Conservation (phyloP, 2,113 vertebrate species). For the Panthera uncia region DNA sequence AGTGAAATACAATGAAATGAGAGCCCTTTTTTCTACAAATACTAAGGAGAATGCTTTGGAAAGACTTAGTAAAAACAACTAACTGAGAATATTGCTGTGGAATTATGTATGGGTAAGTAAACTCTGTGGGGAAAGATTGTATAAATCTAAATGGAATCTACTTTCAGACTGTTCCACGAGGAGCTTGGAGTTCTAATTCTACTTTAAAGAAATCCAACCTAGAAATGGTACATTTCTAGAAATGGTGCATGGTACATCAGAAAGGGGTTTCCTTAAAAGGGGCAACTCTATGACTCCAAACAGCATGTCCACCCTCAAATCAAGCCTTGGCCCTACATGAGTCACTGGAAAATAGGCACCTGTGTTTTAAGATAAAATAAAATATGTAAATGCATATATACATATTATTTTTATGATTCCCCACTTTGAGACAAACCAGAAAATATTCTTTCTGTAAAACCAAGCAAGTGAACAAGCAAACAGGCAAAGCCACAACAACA, state of each 20-base stretch:
- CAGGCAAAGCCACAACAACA: background rate
- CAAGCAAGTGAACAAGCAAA: background rate
- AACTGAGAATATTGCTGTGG: background rate
- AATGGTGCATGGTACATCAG: background rate
- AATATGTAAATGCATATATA: background rate
- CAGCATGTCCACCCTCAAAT: background rate
- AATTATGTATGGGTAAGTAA: background rate
- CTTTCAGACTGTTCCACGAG: background rate
- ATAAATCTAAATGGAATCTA: background rate
- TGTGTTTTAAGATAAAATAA: conserved; percentile 5
- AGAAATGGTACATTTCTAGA: background rate
- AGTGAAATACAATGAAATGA: background rate
- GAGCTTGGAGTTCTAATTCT: background rate
- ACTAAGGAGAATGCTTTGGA: background rate
- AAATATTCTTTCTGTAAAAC: conserved; percentile 42
- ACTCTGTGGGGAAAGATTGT: background rate
- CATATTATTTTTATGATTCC: background rate
- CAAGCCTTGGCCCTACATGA: background rate
- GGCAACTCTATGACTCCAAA: background rate
- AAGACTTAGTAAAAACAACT: background rate
- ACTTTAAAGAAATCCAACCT: background rate
- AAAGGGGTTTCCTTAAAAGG: background rate
- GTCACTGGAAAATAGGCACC: background rate
- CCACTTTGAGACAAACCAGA: background rate
- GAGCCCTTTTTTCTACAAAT: background rate